Evolutionary conservation across 2,797 vertebrate genomes (phyloP), one percentile per base, ranked within the genome.

Genomic region (Synanceia verrucosa): DNA sequence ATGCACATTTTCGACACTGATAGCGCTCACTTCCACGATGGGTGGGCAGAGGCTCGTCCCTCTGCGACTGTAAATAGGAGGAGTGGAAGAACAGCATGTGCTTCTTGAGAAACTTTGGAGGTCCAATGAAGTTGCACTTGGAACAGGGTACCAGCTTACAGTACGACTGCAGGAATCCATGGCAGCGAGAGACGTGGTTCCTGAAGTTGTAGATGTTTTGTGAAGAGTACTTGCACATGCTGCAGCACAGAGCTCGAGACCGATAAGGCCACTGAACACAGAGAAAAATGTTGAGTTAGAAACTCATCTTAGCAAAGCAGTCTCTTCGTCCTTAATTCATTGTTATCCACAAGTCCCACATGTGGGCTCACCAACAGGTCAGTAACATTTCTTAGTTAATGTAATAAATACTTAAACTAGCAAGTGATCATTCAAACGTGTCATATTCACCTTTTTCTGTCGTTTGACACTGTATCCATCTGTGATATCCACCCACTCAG

Each of bases 401-500:
- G 21, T 5, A 12, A 24, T 16, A 51, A 70, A 53, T 16, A 53
- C 5, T 44, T 4, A 23, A 43, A 23, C 9, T 2, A 18, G 19
- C 13, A 37, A 36, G 36, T 52, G 2, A 41, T 28, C 26, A 39
- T 51, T 12, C 47, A 37, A 28, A 50, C 1, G 28, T 33, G n/a
- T 62, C 16, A 70, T 11, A 52, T 23, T 83, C 58, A 95, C 94
- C 94, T 94, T 95, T 86, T 94, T 95, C 53, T 74, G 91, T 48
- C 50, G 91, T 87, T 90, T 96, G 88, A 88, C 87, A 69, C 84
- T 91, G 90, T 92, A 92, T 44, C 96, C 96, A 57, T 95, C 94
- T 55, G 95, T 95, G 75, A 99, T 86, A 94, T 98, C 97, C 47
- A 86, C 69, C 98, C 97, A 99, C n/a, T 95, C 94, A 5, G 97